Evolutionary conservation across 1,140 invertebrate species (phyloP).

Genomic region (Meloidogyne floridensis): DNA sequence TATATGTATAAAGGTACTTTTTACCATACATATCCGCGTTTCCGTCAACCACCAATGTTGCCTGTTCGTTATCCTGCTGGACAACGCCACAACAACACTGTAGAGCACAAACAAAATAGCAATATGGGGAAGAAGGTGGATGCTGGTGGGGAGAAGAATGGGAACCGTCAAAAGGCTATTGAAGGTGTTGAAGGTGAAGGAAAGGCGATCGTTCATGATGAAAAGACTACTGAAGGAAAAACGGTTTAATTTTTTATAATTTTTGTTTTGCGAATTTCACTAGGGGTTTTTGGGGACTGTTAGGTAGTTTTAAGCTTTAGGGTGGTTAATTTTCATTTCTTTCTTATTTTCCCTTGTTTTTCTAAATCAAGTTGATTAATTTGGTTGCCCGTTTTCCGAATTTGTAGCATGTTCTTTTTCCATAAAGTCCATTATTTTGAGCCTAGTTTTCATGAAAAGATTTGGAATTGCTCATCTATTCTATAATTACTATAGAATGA

Average conservation of each 20-base stretch:
- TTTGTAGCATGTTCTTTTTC: too few relatives aligned
- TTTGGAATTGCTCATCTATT: too few relatives aligned
- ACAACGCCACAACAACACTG: neutral
- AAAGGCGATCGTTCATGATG: neutral
- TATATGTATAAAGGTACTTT: slow-evolving; percentile 4
- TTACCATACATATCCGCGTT: neutral
- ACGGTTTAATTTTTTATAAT: neutral
- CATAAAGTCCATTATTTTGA: too few relatives aligned
- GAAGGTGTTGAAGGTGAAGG: neutral
- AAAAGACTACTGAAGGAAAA: neutral
- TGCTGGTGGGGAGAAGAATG: neutral
- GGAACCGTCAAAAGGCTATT: neutral
- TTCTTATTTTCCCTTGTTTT: too few relatives aligned
- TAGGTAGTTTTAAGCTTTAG: too few relatives aligned
- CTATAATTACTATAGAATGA: too few relatives aligned
- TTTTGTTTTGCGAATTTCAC: too few relatives aligned
- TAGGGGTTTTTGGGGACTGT: too few relatives aligned
- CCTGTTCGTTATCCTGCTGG: neutral
- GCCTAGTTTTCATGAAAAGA: too few relatives aligned
- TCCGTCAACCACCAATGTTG: neutral
- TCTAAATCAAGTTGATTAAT: too few relatives aligned
- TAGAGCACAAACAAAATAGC: neutral
- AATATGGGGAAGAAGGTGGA: neutral
- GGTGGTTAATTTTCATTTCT: too few relatives aligned
- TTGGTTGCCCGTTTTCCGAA: too few relatives aligned